Conservation (phyloP, 23 tunicate genomes). For the Diplosoma virens region DNA sequence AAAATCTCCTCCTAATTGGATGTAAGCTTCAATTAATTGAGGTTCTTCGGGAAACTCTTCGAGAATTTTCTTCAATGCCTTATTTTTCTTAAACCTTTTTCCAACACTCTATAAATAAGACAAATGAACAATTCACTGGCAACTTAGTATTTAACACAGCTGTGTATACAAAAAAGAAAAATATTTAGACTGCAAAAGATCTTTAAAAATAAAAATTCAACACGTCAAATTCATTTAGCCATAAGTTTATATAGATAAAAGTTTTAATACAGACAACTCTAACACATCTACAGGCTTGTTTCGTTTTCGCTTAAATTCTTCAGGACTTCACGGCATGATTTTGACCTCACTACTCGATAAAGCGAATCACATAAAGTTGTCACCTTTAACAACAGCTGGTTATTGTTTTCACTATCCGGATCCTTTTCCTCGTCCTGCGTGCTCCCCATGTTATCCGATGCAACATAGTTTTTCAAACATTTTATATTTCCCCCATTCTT, state of each 20-base stretch:
- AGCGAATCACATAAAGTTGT: too few species aligned
- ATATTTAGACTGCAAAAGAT: background rate
- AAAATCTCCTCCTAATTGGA: constrained; percentile 68
- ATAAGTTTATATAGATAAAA: too few species aligned
- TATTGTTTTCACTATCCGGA: background rate
- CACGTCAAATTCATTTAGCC: too few species aligned
- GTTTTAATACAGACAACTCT: too few species aligned
- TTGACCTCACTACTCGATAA: too few species aligned
- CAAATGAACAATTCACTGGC: background rate
- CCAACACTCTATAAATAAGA: constrained; percentile 52
- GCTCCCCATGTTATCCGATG: background rate
- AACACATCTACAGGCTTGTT: too few species aligned
- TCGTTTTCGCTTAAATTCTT: too few species aligned
- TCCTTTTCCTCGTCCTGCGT: background rate
- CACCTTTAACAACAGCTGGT: too few species aligned
- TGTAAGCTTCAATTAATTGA: constrained; percentile 55
- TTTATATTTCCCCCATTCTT: constrained; percentile 58
- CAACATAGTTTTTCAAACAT: constrained; percentile 39
- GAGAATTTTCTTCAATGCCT: constrained; percentile 25
- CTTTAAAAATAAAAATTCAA: background rate
- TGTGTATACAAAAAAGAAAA: background rate
- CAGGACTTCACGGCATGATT: too few species aligned
- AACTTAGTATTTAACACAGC: background rate
- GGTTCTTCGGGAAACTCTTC: constrained; percentile 75
- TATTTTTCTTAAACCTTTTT: constrained; percentile 31